Conservation (phyloP, 92 coral and sea anemone genomes). For the Montipora capitata region DNA sequence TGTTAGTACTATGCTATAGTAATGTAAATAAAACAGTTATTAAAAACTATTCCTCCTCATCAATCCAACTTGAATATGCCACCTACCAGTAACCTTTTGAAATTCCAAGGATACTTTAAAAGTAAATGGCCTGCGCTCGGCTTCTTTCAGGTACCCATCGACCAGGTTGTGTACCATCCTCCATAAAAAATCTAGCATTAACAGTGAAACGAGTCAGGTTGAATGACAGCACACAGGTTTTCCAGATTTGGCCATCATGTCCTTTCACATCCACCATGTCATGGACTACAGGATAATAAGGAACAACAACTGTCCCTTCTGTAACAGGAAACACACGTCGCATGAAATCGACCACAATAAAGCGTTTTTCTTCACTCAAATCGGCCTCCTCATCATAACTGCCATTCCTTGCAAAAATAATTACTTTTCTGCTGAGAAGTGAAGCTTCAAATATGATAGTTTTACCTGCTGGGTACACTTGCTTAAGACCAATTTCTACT, state of each 20-base stretch:
- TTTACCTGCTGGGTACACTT: conserved; percentile 62
- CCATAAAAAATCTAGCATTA: conserved; percentile 65
- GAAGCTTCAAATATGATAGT: conserved; percentile 69
- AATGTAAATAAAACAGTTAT: neutral
- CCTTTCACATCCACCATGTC: conserved; percentile 78
- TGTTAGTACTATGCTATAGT: conserved; percentile 8
- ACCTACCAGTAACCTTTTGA: conserved; percentile 74
- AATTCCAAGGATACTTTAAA: conserved; percentile 71
- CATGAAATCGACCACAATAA: conserved; percentile 76
- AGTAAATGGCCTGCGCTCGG: conserved; percentile 74
- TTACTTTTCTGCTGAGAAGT: conserved; percentile 81
- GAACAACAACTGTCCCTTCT: conserved; percentile 76
- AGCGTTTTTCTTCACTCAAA: conserved; percentile 1
- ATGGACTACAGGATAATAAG: conserved; percentile 74
- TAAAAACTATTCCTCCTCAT: conserved; percentile 38
- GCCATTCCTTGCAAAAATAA: conserved; percentile 58
- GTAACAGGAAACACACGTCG: conserved; percentile 78
- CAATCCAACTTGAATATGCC: conserved; percentile 63
- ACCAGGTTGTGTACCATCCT: conserved; percentile 55
- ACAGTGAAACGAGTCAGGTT: conserved; percentile 52
- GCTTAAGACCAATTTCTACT: conserved; percentile 33
- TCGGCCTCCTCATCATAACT: conserved; percentile 15
- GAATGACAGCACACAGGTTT: conserved; percentile 59
- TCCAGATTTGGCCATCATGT: conserved; percentile 76
- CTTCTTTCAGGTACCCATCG: conserved; percentile 78